Conservation (phyloP, 2,888 invertebrate species). For the Xanthia icteritia region DNA sequence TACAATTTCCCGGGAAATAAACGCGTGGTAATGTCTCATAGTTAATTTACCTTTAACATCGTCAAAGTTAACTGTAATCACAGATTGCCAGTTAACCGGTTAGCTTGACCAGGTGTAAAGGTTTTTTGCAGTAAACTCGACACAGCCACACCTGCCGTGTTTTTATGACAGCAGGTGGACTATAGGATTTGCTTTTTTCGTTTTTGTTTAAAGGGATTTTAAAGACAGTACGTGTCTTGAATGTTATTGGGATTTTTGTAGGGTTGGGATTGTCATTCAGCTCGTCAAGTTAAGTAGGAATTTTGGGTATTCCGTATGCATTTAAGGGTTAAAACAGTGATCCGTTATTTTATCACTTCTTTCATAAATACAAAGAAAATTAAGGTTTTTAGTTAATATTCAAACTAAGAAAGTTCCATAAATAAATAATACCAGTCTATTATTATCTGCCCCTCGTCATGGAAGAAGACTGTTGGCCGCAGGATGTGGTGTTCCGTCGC, state of each 20-base stretch:
- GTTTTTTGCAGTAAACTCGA: constrained; percentile 51
- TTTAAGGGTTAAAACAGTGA: background rate
- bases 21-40: constrained; percentile 10
- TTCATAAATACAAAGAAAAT: too few species aligned
- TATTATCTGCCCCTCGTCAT: too few species aligned
- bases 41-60: constrained; percentile 45
- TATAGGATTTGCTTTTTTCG: constrained; percentile 3
- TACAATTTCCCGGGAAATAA: constrained; percentile 15
- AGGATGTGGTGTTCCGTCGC: too few species aligned
- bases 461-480: too few species aligned
- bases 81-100: constrained; percentile 55
- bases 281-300: background rate
- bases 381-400: too few species aligned
- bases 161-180: constrained; percentile 49
- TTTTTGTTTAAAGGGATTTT: constrained; percentile 29
- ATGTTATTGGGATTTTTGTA: background rate
- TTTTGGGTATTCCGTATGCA: background rate
- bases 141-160: constrained; percentile 39
- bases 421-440: too few species aligned
- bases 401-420: too few species aligned
- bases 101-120: constrained; percentile 47
- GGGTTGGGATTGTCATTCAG: background rate
- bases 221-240: background rate
- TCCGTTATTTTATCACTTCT: background rate
- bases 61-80: constrained; percentile 54